Evolutionary conservation across 2,797 vertebrate species (phyloP).

Genomic region (Ctenosaura bakeri): DNA sequence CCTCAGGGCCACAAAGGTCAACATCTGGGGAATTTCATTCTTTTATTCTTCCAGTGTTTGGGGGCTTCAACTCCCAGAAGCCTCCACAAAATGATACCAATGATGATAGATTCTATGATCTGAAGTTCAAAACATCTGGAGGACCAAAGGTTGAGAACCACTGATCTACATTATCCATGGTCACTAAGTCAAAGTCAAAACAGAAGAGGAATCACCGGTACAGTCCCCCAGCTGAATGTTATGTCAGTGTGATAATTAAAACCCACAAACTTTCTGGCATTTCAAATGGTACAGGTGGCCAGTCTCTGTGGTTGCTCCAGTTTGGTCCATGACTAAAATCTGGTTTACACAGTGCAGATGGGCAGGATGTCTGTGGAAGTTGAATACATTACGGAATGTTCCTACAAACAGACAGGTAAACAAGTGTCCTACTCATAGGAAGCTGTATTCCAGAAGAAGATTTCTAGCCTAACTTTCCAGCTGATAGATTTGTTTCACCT

Average conservation of each 20-base stretch:
- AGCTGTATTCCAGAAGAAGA: background rate
- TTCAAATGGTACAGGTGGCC: background rate
- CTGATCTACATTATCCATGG: too few relatives aligned
- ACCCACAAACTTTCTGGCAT: background rate
- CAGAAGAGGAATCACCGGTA: background rate
- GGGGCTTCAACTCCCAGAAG: too few relatives aligned
- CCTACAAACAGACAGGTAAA: background rate
- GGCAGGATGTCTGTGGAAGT: background rate
- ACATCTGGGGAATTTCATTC: background rate
- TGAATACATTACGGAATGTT: background rate
- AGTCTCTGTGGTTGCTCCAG: background rate
- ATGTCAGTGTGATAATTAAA: background rate
- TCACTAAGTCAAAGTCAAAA: background rate
- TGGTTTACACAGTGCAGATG: background rate
- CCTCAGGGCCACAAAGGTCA: background rate
- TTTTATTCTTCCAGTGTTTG: too few relatives aligned
- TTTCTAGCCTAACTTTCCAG: background rate
- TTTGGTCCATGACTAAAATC: background rate
- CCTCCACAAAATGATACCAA: too few relatives aligned
- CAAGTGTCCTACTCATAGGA: background rate
- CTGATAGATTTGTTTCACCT: background rate
- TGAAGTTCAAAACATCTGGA: too few relatives aligned
- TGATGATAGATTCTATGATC: too few relatives aligned
- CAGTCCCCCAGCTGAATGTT: background rate
- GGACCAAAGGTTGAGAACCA: too few relatives aligned